Evolutionary conservation across 2,797 vertebrate species (phyloP).

Genomic region (Dipus sagitta): DNA sequence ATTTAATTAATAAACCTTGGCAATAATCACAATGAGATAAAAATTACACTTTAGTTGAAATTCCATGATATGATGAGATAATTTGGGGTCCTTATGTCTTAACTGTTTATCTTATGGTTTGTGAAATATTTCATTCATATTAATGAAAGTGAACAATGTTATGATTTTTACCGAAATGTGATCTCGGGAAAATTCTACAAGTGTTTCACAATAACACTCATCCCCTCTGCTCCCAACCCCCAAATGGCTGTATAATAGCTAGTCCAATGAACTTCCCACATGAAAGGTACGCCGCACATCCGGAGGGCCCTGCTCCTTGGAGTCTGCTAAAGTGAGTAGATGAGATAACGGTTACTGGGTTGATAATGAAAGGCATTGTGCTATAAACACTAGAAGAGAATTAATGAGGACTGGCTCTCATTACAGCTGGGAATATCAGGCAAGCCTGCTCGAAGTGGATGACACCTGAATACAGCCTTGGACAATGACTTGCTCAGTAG

Average conservation of each 20-base stretch:
- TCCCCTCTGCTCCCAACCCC: background rate
- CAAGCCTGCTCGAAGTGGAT: background rate
- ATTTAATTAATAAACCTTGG: conserved; percentile 63
- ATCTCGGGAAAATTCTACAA: conserved; percentile 41
- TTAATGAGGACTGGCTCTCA: background rate
- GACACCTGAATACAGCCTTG: background rate
- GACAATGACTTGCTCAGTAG: background rate
- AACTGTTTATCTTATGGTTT: conserved; percentile 19
- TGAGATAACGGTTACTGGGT: background rate
- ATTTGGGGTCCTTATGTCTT: conserved; percentile 23
- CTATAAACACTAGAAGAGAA: background rate
- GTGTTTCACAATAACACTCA: background rate
- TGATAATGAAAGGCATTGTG: background rate
- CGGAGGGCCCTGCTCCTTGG: background rate
- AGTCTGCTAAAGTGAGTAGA: conserved; percentile 21
- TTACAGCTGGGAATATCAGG: background rate
- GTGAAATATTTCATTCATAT: conserved; percentile 57
- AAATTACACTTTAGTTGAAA: conserved; percentile 52
- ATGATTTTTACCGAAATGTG: conserved; percentile 43
- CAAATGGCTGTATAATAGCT: background rate
- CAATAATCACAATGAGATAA: conserved; percentile 54
- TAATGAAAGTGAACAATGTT: conserved; percentile 2
- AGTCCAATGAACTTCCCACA: background rate
- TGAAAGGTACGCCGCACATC: background rate
- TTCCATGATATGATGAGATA: conserved; percentile 1